Evolutionary conservation across 2,113 vertebrate species (phyloP).

Genomic region (Entosphenus tridentatus): DNA sequence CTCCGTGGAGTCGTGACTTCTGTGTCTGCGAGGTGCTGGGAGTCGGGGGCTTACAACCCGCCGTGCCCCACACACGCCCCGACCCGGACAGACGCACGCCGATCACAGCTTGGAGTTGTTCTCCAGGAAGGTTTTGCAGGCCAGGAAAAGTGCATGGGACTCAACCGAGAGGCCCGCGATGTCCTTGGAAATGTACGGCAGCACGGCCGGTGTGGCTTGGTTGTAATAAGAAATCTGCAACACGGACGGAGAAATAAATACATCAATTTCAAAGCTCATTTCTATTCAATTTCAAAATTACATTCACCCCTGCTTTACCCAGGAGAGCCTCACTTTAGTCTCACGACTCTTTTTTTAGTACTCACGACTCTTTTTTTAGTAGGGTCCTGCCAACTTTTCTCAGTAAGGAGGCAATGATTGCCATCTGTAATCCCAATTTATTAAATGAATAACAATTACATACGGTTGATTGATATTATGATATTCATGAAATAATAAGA

Average conservation of each 20-base stretch:
- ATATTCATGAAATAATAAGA: too few species aligned
- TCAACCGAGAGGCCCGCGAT: slow-evolving; percentile 54
- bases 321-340: background rate
- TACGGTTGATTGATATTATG: too few species aligned
- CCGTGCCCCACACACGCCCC: too few species aligned
- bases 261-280: background rate
- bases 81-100: too few species aligned
- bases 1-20: too few species aligned
- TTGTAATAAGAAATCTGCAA: slow-evolving; percentile 75
- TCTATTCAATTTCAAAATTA: background rate
- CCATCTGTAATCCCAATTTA: too few species aligned
- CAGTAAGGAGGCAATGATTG: background rate
- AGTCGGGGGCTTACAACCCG: too few species aligned
- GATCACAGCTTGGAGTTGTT: slow-evolving; percentile 22
- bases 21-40: too few species aligned
- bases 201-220: slow-evolving; percentile 49
- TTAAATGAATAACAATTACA: too few species aligned
- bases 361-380: background rate
- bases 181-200: slow-evolving; percentile 64
- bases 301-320: background rate
- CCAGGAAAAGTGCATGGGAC: slow-evolving; percentile 39
- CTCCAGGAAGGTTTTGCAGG: slow-evolving; percentile 52
- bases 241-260: background rate
- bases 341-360: background rate
- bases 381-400: background rate